Base-by-base conservation (phyloP, 92 coral and sea anemone species). In the Zoanthus solanderi region DNA sequence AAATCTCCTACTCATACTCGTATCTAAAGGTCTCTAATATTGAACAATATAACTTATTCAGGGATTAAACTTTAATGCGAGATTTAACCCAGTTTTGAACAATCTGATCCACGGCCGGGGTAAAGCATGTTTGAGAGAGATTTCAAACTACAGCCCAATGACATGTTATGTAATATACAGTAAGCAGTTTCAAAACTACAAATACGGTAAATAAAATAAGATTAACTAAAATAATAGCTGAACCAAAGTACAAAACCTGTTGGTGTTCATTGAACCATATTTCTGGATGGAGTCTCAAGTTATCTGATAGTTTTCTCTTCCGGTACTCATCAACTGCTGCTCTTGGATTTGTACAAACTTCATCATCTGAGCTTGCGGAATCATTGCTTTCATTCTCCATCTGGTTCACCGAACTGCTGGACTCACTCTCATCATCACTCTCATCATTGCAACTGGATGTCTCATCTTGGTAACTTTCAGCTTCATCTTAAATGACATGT, bases 211-310 rank as follows among this genome's bases (percentile, higher is more conserved):
- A 0, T 50, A 50, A 0, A 6, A 63, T 23, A 63, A 14, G 23
- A 23, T 63, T 63, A 5, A 63, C 42, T 63, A 63, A 63, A 23
- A 11, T 23, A 44, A 52, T 52, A 48, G 12, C 7, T n/a, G 5
- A 37, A 47, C 0, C 18, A 48, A 9, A 11, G 61, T 58, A 58
- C 5, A 9, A 28, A 82, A 95, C 99, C 96, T 97, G 97, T 90
- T 94, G 98, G 16, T 81, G 75, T 63, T 95, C 99, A 91, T 97
- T 97, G 67, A 97, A 97, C 99, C 99, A 97, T 18, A 97, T 85
- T 69, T 97, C 99, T 56, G 95, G 94, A 87, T 95, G 97, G 68
- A 97, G 91, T 52, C 94, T 87, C 9, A 84, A 63, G 23, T 94
- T 96, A 86, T 97, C 93, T 37, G 86, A 85, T 44, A 89, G 89